Evolutionary conservation across 2,113 vertebrate species (phyloP), one percentile per base, ranked within the genome.

Genomic region (Erpornis zantholeuca): DNA sequence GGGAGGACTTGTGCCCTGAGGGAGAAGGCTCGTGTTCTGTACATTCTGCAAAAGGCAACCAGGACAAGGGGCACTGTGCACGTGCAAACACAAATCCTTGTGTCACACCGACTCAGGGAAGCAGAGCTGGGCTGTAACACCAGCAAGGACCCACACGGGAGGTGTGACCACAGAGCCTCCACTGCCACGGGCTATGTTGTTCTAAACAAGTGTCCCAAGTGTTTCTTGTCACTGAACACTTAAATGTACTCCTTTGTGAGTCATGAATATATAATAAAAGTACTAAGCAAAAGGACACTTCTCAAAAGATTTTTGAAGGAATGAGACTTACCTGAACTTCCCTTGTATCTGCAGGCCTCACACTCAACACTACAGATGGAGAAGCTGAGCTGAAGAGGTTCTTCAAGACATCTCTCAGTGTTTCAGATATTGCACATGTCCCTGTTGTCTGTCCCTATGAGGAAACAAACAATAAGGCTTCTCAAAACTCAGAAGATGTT

Each of bases 351-450:
- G 96, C 95, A 54, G 98, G 96, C 95, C 96, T 98, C 63, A 98
- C 97, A 97, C 97, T 99, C 97, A 99, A 97, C 65, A 98, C 89
- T 64, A 99, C 97, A 6, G 98, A 98, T 4, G 99, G 98, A 40
- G 94, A 98, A 19, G 98, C 98, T 25, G 94, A 96, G 70, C 97
- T 96, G 9, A 99, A 95, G 86, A 99, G 97, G 95, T 95, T 96
- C 92, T 92, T 98, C 92, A 99, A 54, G 80, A 98, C 94, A 69
- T 98, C 98, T 97, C 85, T 97, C 52, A 99, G 91, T 0, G 88
- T 95, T 40, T 97, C 96, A 31, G 96, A 68, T 65, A 98, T 96
- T 45, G 94, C 94, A 65, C 88, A 40, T 27, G 91, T 88, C 89
- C 96, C 95, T 35, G 9, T 91, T 31, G 40, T 97, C 97, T 91